These are phyloP conservation scores for Anadara kagoshimensis DNA, from an alignment of 1,140 invertebrate genomes.

Conservation along the genomic window DNA sequence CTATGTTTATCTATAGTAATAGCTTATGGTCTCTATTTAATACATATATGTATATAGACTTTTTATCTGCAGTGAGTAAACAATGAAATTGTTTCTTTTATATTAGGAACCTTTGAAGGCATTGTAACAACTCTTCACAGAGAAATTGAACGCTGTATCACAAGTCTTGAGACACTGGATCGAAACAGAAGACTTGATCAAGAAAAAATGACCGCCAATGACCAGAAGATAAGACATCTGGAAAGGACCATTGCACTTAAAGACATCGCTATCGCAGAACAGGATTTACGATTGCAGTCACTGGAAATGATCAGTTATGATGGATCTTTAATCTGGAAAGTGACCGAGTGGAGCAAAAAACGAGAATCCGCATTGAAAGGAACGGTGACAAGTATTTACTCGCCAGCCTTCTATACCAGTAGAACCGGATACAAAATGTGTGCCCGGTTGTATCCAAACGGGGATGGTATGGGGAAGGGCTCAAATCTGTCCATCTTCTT, in stretches of 20 bases:
- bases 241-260: constrained; percentile 55
- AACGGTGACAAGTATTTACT: constrained; percentile 66
- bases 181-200: constrained; percentile 24
- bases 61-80: too few relatives aligned
- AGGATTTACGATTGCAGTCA: constrained; percentile 51
- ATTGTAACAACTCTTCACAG: constrained; percentile 53
- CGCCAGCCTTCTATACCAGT: constrained; percentile 67
- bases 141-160: constrained; percentile 53
- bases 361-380: constrained; percentile 63
- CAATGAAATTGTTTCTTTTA: constrained; percentile 12
- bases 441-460: constrained; percentile 85
- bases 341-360: constrained; percentile 60
- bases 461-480: constrained; percentile 77
- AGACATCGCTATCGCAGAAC: constrained; percentile 56
- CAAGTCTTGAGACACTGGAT: constrained; percentile 46
- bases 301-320: constrained; percentile 62
- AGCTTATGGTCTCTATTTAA: too few relatives aligned
- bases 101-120: constrained; percentile 49
- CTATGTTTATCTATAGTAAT: too few relatives aligned
- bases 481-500: constrained; percentile 71
- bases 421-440: constrained; percentile 85
- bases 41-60: too few relatives aligned
- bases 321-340: constrained; percentile 67
- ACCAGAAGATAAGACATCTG: constrained; percentile 46
- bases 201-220: constrained; percentile 38